Percentiles rank a stretch among this genome's conserved stretches.
These are phyloP conservation scores for Alloscopus bannaensis DNA, from an alignment of 2,888 invertebrate genomes.

Conservation along the genomic window DNA sequence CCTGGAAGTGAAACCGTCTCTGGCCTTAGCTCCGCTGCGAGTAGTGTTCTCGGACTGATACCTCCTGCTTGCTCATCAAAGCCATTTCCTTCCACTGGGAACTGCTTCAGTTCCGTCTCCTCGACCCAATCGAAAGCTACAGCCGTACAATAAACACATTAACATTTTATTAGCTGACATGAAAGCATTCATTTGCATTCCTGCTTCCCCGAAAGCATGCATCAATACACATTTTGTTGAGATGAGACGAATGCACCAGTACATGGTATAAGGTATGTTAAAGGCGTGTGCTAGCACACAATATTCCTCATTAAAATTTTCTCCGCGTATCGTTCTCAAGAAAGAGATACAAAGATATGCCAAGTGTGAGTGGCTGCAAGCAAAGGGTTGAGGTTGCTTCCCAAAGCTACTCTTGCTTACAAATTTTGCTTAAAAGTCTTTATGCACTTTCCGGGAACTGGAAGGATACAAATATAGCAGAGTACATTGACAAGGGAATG, in stretches of 20 bases:
- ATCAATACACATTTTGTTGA: slow-evolving; percentile 4
- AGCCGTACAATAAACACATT: slow-evolving; percentile 21
- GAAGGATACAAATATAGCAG: slow-evolving; percentile 20
- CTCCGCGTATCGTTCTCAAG: not conserved
- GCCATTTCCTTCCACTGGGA: slow-evolving; percentile 40
- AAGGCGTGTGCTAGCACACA: too few species aligned
- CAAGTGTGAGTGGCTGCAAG: too few species aligned
- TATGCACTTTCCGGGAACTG: too few species aligned
- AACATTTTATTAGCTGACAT: slow-evolving; percentile 3
- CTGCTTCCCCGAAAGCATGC: not conserved
- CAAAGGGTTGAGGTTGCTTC: too few species aligned
- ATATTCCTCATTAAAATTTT: not conserved
- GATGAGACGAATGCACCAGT: not conserved
- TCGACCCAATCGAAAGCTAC: slow-evolving; percentile 73
- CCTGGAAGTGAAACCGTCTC: slow-evolving; percentile 71
- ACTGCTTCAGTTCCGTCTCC: slow-evolving; percentile 68
- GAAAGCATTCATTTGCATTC: slow-evolving; percentile 7
- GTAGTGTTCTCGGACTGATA: slow-evolving; percentile 42
- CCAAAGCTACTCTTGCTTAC: too few species aligned
- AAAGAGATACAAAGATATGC: not conserved
- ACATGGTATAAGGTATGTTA: too few species aligned
- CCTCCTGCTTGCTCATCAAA: slow-evolving; percentile 13
- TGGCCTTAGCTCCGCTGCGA: slow-evolving; percentile 54
- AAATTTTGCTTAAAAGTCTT: too few species aligned
- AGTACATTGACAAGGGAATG: too few species aligned